Evolutionary conservation across 2,888 invertebrate genomes (phyloP).

Genomic region (Polydrusus pterygomalis): DNA sequence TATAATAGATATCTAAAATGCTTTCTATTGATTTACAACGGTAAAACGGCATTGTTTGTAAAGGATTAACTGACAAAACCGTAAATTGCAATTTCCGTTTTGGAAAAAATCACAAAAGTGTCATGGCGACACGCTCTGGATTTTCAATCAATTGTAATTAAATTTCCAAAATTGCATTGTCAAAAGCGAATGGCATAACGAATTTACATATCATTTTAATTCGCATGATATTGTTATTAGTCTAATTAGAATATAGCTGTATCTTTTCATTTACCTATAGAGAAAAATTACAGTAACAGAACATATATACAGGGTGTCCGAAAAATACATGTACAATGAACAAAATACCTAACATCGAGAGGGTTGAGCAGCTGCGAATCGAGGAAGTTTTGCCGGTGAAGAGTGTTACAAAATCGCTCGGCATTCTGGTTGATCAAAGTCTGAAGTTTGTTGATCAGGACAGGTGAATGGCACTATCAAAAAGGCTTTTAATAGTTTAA

Average conservation of each 20-base stretch:
- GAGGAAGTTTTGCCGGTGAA: too few species aligned
- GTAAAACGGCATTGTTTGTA: conserved; percentile 12
- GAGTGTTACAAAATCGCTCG: too few species aligned
- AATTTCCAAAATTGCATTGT: conserved; percentile 41
- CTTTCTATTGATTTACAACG: conserved; percentile 21
- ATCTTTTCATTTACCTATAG: neutral
- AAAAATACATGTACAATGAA: too few species aligned
- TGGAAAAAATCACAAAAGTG: conserved; percentile 26
- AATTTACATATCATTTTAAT: conserved; percentile 31
- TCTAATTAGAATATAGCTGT: neutral
- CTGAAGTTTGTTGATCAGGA: too few species aligned
- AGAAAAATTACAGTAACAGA: too few species aligned
- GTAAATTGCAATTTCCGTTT: conserved; percentile 54
- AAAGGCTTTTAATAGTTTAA: too few species aligned
- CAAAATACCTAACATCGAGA: too few species aligned
- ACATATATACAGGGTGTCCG: too few species aligned
- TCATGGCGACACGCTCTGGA: conserved; percentile 33
- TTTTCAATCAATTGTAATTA: conserved; percentile 40
- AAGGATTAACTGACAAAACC: conserved; percentile 29
- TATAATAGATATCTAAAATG: neutral
- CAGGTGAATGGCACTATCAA: too few species aligned
- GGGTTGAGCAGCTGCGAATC: too few species aligned
- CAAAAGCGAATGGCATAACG: conserved; percentile 27
- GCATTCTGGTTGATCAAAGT: too few species aligned
- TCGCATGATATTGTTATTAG: neutral